Evolutionary conservation across 2,113 vertebrate genomes (phyloP).

Genomic region (Phodopus roborovskii): DNA sequence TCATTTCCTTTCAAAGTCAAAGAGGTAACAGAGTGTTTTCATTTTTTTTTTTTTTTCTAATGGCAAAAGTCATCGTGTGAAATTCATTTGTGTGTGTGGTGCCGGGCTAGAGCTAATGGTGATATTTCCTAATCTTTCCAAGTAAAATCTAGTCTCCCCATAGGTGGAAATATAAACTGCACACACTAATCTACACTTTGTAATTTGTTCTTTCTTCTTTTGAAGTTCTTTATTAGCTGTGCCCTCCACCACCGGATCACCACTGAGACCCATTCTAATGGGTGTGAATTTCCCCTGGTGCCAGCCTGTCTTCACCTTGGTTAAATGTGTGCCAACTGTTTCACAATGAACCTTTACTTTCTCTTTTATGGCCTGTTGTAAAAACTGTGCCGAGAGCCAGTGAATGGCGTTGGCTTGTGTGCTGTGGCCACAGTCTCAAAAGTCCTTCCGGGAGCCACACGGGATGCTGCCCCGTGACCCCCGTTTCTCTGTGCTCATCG

Average conservation of each 20-base stretch:
- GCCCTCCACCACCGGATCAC: constrained; percentile 54
- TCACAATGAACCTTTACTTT: constrained; percentile 80
- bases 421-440: constrained; percentile 31
- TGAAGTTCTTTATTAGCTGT: constrained; percentile 80
- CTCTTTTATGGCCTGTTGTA: constrained; percentile 82
- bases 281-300: constrained; percentile 79
- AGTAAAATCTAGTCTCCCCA: constrained; percentile 58
- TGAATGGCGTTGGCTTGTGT: constrained; percentile 46
- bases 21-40: neutral
- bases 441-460: constrained; percentile 11
- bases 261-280: constrained; percentile 62
- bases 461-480: constrained; percentile 1
- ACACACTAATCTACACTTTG: constrained; percentile 50
- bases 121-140: constrained; percentile 47
- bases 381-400: constrained; percentile 77
- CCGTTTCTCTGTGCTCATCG: neutral
- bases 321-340: constrained; percentile 78
- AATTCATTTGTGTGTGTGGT: neutral
- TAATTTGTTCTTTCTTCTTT: constrained; percentile 74
- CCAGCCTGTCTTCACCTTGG: constrained; percentile 77
- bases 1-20: constrained; percentile 63
- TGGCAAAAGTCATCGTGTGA: neutral
- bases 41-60: neutral
- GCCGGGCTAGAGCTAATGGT: neutral
- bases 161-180: constrained; percentile 55